phyloP scores from a whole-genome alignment of 2,113 vertebrate genomes.

The Phocoena sinus region DNA sequence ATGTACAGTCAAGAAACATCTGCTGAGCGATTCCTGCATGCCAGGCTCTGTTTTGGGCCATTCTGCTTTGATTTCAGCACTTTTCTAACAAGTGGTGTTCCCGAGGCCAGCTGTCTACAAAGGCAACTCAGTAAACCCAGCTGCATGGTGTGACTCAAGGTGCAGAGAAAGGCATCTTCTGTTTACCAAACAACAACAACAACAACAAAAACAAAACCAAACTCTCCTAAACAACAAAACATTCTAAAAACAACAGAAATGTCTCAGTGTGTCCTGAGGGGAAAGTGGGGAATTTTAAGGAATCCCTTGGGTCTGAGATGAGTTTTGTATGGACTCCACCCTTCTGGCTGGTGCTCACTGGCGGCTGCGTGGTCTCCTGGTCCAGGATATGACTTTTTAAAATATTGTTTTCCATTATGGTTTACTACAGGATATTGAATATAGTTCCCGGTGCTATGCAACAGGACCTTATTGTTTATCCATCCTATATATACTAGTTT shows the following conservation, averaged over 20 bases:
- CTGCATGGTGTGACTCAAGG: background rate
- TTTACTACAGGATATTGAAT: background rate
- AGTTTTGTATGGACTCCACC: background rate
- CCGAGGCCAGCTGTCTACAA: background rate
- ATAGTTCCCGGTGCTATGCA: background rate
- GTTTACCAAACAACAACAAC: background rate
- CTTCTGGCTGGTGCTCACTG: background rate
- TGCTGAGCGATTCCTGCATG: background rate
- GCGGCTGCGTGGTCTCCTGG: background rate
- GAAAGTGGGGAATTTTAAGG: background rate
- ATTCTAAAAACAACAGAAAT: background rate
- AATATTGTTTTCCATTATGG: background rate
- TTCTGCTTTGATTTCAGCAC: background rate
- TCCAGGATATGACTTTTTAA: background rate
- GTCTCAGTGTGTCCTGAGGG: background rate
- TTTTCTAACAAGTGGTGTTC: background rate
- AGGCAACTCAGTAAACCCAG: background rate
- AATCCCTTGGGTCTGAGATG: background rate
- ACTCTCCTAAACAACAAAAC: background rate
- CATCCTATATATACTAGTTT: background rate
- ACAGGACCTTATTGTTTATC: background rate
- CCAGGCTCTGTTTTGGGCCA: background rate
- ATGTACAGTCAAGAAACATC: background rate
- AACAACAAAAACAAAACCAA: too few species aligned
- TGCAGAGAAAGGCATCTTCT: background rate